Conservation (phyloP, 2,888 invertebrate genomes). For the Dexiosoma caninum region DNA sequence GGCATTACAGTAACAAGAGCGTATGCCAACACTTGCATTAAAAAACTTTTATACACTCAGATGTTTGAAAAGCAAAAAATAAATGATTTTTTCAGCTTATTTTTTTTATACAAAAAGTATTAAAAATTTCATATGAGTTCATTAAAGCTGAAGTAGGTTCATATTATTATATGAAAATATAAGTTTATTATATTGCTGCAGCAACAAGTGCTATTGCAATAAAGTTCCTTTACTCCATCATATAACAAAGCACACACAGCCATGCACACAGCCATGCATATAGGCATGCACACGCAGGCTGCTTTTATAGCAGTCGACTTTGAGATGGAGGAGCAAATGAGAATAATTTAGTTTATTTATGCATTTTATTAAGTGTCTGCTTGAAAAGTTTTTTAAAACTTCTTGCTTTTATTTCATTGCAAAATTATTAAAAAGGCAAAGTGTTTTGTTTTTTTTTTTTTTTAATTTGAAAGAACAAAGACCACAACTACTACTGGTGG, state of each 20-base stretch:
- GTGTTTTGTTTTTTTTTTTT: no score
- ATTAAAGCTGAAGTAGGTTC: slow-evolving; percentile 35
- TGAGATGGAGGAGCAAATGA: background rate
- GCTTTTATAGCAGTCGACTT: background rate
- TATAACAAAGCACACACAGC: background rate
- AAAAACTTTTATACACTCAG: slow-evolving; percentile 30
- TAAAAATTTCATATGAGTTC: slow-evolving; percentile 33
- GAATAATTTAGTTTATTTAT: slow-evolving; percentile 34
- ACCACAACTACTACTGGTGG: background rate
- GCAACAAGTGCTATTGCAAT: slow-evolving; percentile 42
- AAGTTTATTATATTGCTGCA: slow-evolving; percentile 34
- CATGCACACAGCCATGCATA: background rate
- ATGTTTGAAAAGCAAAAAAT: background rate
- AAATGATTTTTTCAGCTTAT: background rate
- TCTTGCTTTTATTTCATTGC: slow-evolving; percentile 5
- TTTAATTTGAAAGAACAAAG: no score
- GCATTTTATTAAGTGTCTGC: slow-evolving; percentile 48
- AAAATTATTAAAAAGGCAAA: slow-evolving; percentile 7
- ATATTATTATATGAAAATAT: slow-evolving; percentile 23
- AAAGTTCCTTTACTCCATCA: slow-evolving; percentile 4
- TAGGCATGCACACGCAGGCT: background rate
- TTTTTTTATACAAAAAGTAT: slow-evolving; percentile 6
- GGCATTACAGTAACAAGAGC: slow-evolving; percentile 19
- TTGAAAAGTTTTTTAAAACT: slow-evolving; percentile 44
- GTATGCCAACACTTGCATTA: slow-evolving; percentile 44